Conservation (phyloP, 1,140 invertebrate species). For the Choristoneura fumiferana region DNA sequence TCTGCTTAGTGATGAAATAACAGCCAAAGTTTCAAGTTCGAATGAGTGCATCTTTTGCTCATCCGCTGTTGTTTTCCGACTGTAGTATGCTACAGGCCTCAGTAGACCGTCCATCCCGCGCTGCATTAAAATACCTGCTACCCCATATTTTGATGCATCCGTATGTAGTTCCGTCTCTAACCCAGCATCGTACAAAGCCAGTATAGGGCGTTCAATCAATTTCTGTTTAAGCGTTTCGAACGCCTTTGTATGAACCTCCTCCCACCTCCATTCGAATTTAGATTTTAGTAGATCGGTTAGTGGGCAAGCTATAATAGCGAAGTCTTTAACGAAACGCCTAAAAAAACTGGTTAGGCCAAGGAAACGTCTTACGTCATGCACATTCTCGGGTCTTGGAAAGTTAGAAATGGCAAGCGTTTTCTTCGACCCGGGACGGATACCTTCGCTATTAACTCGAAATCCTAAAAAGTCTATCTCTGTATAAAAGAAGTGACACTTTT, state of each 20-base stretch:
- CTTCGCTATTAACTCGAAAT: slow-evolving; percentile 33
- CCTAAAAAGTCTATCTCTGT: slow-evolving; percentile 42
- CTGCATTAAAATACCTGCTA: no score
- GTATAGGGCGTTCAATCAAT: slow-evolving; percentile 2
- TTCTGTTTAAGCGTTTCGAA: slow-evolving; percentile 1
- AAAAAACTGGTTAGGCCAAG: slow-evolving; percentile 51
- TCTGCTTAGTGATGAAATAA: background rate
- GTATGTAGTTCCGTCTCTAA: slow-evolving; percentile 23
- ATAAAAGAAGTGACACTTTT: slow-evolving; percentile 46
- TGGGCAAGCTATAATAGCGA: no score
- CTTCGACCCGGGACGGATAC: slow-evolving; percentile 40
- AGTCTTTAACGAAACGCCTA: no score
- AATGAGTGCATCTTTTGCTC: no score
- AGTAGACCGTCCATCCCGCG: slow-evolving; percentile 19
- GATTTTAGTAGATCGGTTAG: slow-evolving; percentile 12
- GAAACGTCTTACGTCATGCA: slow-evolving; percentile 50
- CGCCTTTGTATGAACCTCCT: slow-evolving; percentile 4
- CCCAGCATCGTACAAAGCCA: slow-evolving; percentile 21
- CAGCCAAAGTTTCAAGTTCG: no score
- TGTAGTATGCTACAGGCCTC: slow-evolving; percentile 44
- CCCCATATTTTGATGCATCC: slow-evolving; percentile 21
- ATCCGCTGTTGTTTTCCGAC: slow-evolving; percentile 31
- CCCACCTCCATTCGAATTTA: slow-evolving; percentile 20
- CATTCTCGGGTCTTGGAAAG: slow-evolving; percentile 38
- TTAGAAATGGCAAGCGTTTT: slow-evolving; percentile 47